A percentile compares a stretch with the other conserved stretches of the same genome.
Evolutionary conservation across 2,797 vertebrate species (phyloP).

Genomic region (Enteromius treurensis): DNA sequence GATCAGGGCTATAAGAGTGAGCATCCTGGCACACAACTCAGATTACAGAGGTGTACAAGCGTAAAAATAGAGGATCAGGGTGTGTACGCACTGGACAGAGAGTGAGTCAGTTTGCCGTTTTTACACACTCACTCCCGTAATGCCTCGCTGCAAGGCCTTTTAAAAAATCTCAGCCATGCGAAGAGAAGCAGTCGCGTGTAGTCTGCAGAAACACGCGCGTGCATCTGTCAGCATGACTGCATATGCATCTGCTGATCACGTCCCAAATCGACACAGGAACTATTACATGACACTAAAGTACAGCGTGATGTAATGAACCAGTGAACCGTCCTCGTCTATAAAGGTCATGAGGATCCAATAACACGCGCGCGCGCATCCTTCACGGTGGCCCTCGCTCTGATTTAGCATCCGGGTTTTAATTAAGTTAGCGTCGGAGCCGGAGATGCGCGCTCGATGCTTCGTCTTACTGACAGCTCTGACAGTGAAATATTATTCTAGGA

Average conservation of each 20-base stretch:
- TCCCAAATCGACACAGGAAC: neutral
- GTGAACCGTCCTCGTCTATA: neutral
- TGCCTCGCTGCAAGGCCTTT: conserved; percentile 31
- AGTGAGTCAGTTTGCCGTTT: conserved; percentile 20
- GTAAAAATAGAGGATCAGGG: conserved; percentile 7
- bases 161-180: conserved; percentile 74
- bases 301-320: conserved; percentile 28
- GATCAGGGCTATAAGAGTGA: conserved; percentile 33
- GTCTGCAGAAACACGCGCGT: conserved; percentile 12
- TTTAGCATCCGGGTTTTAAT: conserved; percentile 56
- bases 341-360: conserved; percentile 25
- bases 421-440: conserved; percentile 64
- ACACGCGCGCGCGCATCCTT: conserved; percentile 10
- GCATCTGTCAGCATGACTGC: conserved; percentile 74
- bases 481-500: conserved; percentile 68
- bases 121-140: conserved; percentile 68
- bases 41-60: neutral
- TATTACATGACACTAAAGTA: neutral
- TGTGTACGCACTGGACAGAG: neutral
- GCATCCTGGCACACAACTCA: neutral
- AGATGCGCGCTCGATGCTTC: conserved; percentile 60
- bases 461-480: conserved; percentile 66
- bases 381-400: conserved; percentile 45
- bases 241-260: conserved; percentile 47
- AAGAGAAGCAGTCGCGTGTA: conserved; percentile 1